These are phyloP conservation scores for Rhopalosiphum nymphaeae DNA, from an alignment of 2,888 invertebrate species.

Conservation along the genomic window DNA sequence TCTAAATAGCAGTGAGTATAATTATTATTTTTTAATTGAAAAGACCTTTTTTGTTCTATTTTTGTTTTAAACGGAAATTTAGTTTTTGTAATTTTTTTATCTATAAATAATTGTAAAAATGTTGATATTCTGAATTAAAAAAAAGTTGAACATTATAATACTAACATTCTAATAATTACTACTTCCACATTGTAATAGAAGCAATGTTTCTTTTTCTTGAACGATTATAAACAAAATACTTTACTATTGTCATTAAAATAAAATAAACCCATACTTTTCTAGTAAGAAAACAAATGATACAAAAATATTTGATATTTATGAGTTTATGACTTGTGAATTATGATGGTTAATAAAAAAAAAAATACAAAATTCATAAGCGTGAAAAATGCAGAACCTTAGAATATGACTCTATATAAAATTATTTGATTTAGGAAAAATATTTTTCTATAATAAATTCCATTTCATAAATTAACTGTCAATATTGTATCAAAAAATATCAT, in stretches of 20 bases:
- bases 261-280: background rate
- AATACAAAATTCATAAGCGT: background rate
- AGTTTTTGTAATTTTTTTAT: background rate
- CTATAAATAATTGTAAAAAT: background rate
- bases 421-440: background rate
- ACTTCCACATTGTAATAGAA: background rate
- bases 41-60: background rate
- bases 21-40: constrained; percentile 38
- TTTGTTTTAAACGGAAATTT: background rate
- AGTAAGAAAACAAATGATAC: background rate
- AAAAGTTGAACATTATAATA: background rate
- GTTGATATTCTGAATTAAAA: background rate
- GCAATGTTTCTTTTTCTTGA: too few species aligned
- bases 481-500: background rate
- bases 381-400: background rate
- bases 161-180: background rate
- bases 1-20: background rate
- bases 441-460: background rate
- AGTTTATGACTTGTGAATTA: background rate
- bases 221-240: background rate
- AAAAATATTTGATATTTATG: background rate
- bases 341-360: background rate
- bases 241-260: background rate
- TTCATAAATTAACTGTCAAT: background rate
- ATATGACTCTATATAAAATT: background rate